Evolutionary conservation across 2,888 invertebrate genomes (phyloP).

Genomic region (Trissonchulus latispiculum): DNA sequence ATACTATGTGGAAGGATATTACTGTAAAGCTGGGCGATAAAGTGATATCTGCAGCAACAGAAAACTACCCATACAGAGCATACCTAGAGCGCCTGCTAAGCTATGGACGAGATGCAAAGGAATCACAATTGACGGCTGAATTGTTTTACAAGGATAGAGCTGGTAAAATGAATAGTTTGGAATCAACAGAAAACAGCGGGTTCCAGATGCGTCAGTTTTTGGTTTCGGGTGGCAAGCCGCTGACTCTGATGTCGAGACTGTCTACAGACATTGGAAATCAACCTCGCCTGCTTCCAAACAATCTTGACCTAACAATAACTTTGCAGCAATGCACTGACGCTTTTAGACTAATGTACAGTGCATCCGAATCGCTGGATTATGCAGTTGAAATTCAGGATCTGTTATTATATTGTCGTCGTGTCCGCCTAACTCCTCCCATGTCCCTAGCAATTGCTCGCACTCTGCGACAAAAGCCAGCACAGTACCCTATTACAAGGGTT

Average conservation of each 20-base stretch:
- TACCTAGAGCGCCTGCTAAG: background rate
- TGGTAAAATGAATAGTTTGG: no score
- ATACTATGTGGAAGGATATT: background rate
- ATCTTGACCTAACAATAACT: background rate
- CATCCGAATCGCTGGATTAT: background rate
- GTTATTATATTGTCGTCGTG: background rate
- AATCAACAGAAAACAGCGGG: background rate
- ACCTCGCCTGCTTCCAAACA: background rate
- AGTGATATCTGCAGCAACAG: background rate
- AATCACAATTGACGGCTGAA: no score
- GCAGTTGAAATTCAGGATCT: background rate
- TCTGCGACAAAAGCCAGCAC: background rate
- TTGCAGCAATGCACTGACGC: background rate
- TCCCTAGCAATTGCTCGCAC: background rate
- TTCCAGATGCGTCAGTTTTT: background rate
- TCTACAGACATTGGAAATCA: background rate
- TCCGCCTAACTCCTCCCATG: background rate
- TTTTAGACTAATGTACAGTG: background rate
- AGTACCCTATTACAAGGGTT: background rate
- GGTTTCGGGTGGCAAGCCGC: background rate
- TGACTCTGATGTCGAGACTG: background rate
- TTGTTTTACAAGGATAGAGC: no score
- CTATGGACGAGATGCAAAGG: no score
- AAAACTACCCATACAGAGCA: slow-evolving; percentile 8
- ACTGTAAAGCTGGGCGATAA: no score